Evolutionary conservation across 2,888 invertebrate genomes (phyloP), one percentile per base, ranked within the genome.

Genomic region (Clunio marinus): DNA sequence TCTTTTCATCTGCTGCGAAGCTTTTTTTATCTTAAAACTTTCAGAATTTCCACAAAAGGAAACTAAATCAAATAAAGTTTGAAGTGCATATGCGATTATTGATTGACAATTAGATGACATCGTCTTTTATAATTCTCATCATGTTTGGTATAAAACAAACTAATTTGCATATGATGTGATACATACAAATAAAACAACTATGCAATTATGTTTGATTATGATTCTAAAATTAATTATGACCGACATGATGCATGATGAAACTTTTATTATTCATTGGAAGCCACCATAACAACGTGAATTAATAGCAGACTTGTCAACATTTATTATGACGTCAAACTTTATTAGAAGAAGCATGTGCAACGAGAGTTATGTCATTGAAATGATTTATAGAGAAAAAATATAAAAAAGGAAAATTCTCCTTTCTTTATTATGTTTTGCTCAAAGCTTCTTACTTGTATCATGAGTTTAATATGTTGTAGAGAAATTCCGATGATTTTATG

Each of bases 101-200:
- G n/a, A n/a, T n/a, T n/a, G n/a, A n/a, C n/a, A n/a, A n/a, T n/a
- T n/a, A n/a, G n/a, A n/a, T n/a, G n/a, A n/a, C n/a, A n/a, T n/a
- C n/a, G n/a, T n/a, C n/a, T n/a, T n/a, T n/a, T n/a, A n/a, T n/a
- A n/a, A n/a, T n/a, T n/a, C n/a, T n/a, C n/a, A n/a, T n/a, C n/a
- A n/a, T n/a, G n/a, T n/a, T n/a, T n/a, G n/a, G n/a, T n/a, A n/a
- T n/a, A 41, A 41, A 41, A 41, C 41, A 41, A n/a, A n/a, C 41
- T 41, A 41, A 41, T 41, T 41, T 41, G 15, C 41, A 41, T 41
- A n/a, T n/a, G n/a, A n/a, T n/a, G 41, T 15, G 41, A 41, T 32
- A 32, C 8, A 8, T 8, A 32, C 8, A 32, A 32, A n/a, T 2
- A 41, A 41, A 10, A 3, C 10, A 15, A 41, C n/a, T 41, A 3